Base-by-base conservation (phyloP, 2,888 invertebrate species). In the Caenorhabditis drosophilae region DNA sequence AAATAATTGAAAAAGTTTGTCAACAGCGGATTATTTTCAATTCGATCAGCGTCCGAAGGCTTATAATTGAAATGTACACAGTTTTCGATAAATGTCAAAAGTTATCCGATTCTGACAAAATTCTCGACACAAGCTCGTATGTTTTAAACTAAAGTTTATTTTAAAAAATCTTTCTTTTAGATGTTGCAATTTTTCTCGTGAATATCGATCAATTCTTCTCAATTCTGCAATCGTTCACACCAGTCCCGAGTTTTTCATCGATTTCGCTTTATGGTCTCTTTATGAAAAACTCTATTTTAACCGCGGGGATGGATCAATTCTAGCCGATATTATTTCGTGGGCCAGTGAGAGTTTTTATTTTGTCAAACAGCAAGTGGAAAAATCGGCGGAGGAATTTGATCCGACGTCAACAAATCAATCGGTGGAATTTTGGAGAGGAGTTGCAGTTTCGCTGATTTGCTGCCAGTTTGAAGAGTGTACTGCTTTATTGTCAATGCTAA, bases 221-320 rank as follows among this genome's bases (percentile, higher is more conserved):
- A 62, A 67, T 34, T 61, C 64, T 3, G 73, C 70, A 0, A 31
- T 52, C 6, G 45, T 53, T 16, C 58, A 56, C 11, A 38, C 45
- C 2, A 52, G 41, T 35, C 40, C 48, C 6, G 57, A 62, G 9
- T 53, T 67, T 38, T 58, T 64, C 36, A 48, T 51, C 0, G 69
- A 73, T 27, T 70, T 67, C 35, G 56, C 67, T 3, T 42, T 73
- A 4, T 73, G 73, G 73, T 63, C 61, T 1, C 40, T 73, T 2
- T 73, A 62, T 50, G 73, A 73, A 23, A 64, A 63, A 45, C 53
- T 73, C 20, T 70, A 61, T 55, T 61, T 73, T 12, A 42, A 52
- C 15, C 34, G 48, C 41, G 64, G 69, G 34, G 69, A 73, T 48
- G 56, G 56, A 18, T 59, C 69, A n/a, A 61, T 73, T 16, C 52